These are phyloP conservation scores for Leucopsar rothschildi DNA, from an alignment of 2,113 vertebrate species.

Conservation along the genomic window DNA sequence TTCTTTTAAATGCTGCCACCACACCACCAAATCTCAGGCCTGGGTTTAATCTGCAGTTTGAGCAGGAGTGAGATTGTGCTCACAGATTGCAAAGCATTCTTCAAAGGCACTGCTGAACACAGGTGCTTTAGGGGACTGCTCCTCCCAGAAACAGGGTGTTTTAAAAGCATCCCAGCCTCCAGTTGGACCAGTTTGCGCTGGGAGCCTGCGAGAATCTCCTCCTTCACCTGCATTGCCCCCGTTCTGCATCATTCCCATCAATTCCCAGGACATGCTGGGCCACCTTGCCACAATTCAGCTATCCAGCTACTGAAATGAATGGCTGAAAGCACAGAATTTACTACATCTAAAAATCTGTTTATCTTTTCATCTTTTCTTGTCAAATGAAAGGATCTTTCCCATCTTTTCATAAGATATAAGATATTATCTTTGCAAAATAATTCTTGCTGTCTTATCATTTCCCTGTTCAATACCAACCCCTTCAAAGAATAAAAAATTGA, in stretches of 20 bases:
- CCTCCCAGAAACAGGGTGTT: neutral
- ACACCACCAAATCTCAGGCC: neutral
- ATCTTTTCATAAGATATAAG: neutral
- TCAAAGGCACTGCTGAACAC: conserved; percentile 19
- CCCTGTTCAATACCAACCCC: neutral
- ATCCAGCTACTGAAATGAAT: neutral
- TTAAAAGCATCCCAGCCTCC: neutral
- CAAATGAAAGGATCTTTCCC: neutral
- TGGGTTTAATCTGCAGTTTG: neutral
- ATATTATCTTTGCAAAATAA: neutral
- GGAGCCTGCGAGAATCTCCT: neutral
- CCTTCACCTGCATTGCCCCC: neutral
- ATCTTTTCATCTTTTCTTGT: neutral
- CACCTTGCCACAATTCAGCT: neutral
- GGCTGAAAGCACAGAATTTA: neutral
- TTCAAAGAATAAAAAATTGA: neutral
- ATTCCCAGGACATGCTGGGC: neutral
- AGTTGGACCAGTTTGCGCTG: conserved; percentile 18
- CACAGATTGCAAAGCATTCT: neutral
- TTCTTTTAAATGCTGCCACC: conserved; percentile 16
- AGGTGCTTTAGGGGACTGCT: conserved; percentile 16
- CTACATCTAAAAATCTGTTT: neutral
- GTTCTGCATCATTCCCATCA: neutral
- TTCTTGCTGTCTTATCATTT: neutral
- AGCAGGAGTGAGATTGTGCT: neutral